A percentile compares a stretch with the other conserved stretches of the same genome.
Conservation (phyloP, 2,797 vertebrate species). For the Myoxocephalus aenaeus region DNA sequence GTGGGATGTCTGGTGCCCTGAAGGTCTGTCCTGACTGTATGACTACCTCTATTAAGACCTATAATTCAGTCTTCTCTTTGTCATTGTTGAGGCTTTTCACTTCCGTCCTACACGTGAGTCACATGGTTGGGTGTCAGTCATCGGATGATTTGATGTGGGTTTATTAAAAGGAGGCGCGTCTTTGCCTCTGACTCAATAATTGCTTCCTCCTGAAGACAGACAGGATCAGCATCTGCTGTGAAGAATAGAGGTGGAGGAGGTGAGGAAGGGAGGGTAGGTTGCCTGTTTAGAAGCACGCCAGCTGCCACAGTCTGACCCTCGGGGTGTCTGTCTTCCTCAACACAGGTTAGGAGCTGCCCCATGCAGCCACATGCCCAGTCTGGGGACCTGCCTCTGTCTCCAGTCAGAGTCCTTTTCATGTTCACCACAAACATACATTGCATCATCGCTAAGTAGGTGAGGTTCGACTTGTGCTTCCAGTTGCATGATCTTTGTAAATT, state of each 20-base stretch:
- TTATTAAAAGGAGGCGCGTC: constrained; percentile 77
- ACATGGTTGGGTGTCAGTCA: constrained; percentile 73
- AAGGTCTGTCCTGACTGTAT: constrained; percentile 41
- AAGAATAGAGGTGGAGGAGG: constrained; percentile 43
- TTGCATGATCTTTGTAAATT: constrained; percentile 1
- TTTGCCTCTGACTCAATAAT: constrained; percentile 80
- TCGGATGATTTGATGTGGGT: constrained; percentile 68
- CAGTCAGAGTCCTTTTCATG: constrained; percentile 43
- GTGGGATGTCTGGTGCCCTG: constrained; percentile 39
- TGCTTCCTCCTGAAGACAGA: constrained; percentile 75
- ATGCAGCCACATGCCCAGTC: constrained; percentile 51
- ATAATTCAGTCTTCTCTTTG: constrained; percentile 39
- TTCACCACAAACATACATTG: constrained; percentile 27
- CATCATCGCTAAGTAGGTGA: constrained; percentile 12
- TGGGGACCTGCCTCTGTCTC: constrained; percentile 48
- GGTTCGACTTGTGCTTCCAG: background rate
- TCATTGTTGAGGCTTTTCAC: constrained; percentile 52
- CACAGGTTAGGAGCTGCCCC: constrained; percentile 75
- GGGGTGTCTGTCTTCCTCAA: constrained; percentile 67
- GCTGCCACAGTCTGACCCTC: constrained; percentile 67
- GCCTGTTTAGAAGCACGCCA: constrained; percentile 79
- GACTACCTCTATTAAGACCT: constrained; percentile 34
- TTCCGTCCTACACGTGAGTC: constrained; percentile 70
- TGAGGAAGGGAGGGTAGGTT: background rate
- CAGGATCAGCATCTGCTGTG: constrained; percentile 76